Evolutionary conservation across 2,888 invertebrate species (phyloP).

Genomic region (Uropetala carovei): DNA sequence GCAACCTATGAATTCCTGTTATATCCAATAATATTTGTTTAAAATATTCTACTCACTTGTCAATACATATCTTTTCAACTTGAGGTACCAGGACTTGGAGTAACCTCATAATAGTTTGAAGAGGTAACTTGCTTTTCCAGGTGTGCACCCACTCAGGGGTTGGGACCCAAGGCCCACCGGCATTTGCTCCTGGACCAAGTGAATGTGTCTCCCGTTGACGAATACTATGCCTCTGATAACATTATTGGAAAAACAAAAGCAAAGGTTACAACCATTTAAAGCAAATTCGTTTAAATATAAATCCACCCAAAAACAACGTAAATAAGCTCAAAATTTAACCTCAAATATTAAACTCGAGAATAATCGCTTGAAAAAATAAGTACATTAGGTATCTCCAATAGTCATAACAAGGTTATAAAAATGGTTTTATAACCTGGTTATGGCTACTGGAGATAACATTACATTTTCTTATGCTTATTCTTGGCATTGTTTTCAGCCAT

Average conservation of each 20-base stretch:
- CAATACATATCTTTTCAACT: conserved; percentile 99
- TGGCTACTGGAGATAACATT: no score
- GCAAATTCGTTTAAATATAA: no score
- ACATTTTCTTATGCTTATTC: no score
- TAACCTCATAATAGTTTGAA: conserved; percentile 99
- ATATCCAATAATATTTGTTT: not conserved
- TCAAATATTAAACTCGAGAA: no score
- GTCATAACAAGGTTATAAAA: no score
- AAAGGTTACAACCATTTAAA: conserved; percentile 46
- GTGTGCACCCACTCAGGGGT: conserved; percentile 96
- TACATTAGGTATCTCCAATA: no score
- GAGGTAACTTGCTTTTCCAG: conserved; percentile 97
- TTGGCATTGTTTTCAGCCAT: no score
- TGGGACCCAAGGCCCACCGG: conserved; percentile 86
- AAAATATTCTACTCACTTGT: conserved; percentile 84
- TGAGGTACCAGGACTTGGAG: conserved; percentile 99
- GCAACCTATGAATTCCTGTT: no score
- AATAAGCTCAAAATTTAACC: no score
- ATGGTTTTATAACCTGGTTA: no score
- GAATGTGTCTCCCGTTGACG: conserved; percentile 76
- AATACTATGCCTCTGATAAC: conserved; percentile 80
- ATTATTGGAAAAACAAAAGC: conserved; percentile 66
- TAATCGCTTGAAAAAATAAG: no score
- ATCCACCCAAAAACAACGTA: no score
- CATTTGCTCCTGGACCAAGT: conserved; percentile 68